phyloP scores from a whole-genome alignment of 2,888 invertebrate genomes.

The Volucella bombylans region DNA sequence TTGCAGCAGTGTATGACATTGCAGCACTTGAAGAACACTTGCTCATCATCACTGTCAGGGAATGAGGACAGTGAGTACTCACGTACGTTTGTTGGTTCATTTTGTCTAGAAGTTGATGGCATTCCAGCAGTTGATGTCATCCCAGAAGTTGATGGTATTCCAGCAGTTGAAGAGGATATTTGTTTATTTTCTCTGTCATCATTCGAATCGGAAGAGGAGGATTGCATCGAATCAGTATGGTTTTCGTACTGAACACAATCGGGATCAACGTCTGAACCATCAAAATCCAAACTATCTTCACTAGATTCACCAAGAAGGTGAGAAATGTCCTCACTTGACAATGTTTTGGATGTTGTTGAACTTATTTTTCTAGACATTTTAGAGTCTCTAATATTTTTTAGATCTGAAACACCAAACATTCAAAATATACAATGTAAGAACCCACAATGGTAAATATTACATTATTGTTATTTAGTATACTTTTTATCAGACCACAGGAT shows the following conservation, averaged over 20 bases:
- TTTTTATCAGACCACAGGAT: not conserved
- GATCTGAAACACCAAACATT: conserved; percentile 6
- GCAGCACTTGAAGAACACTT: conserved; percentile 16
- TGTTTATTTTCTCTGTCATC: conserved; percentile 24
- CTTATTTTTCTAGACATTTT: too few relatives aligned
- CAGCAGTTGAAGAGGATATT: conserved; percentile 5
- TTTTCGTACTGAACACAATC: not conserved
- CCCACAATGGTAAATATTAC: not conserved
- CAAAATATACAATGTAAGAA: conserved; percentile 21
- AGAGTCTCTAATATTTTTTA: too few relatives aligned
- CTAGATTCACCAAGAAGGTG: too few relatives aligned
- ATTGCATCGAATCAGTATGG: too few relatives aligned
- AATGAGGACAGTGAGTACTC: not conserved
- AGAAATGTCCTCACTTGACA: too few relatives aligned
- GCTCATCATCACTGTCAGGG: conserved; percentile 4
- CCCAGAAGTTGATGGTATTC: too few relatives aligned
- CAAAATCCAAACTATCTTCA: too few relatives aligned
- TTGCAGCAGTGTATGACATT: conserved; percentile 20
- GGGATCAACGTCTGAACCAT: too few relatives aligned
- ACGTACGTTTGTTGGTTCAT: conserved; percentile 21
- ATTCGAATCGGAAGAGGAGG: conserved; percentile 19
- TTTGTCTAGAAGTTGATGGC: conserved; percentile 4
- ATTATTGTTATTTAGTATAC: conserved; percentile 14
- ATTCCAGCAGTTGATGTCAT: not conserved
- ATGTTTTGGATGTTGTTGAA: too few relatives aligned